A percentile compares a stretch with the other conserved stretches of the same genome.
These are phyloP conservation scores for Gryon sp. DNA, from an alignment of 1,140 invertebrate genomes.

Conservation along the genomic window DNA sequence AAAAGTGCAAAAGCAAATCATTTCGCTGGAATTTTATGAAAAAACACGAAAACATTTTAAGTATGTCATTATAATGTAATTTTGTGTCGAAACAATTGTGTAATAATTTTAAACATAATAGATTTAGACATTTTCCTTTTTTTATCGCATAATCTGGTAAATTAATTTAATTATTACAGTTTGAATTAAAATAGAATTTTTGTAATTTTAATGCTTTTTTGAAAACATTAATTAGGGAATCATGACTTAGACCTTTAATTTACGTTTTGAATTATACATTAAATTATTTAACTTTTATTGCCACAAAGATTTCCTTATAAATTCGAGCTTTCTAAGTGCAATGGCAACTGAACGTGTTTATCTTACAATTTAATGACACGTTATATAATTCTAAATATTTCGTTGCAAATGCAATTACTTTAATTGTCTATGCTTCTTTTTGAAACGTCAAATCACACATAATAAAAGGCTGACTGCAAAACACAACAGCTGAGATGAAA, in stretches of 20 bases:
- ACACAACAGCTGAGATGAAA: not conserved
- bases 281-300: conserved; percentile 29
- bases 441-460: not conserved
- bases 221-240: no score
- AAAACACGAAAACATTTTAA: no score
- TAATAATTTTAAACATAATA: no score
- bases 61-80: no score
- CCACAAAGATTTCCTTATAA: conserved; percentile 30
- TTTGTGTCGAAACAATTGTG: no score
- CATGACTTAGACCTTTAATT: no score
- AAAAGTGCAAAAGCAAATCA: conserved; percentile 11
- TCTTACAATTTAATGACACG: conserved; percentile 12
- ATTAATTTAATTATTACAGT: no score
- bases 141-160: no score
- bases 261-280: conserved; percentile 4
- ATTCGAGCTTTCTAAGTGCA: conserved; percentile 33
- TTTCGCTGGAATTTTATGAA: not conserved
- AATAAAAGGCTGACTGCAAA: conserved; percentile 1
- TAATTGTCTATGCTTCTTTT: not conserved
- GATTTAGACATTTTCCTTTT: no score
- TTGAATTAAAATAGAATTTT: no score
- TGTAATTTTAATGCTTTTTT: no score
- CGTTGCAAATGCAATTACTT: conserved; percentile 4
- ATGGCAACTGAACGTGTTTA: conserved; percentile 22
- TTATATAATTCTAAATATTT: conserved; percentile 24